phyloP scores from a whole-genome alignment of 2,113 vertebrate genomes.

The Ptychochromis oligacanthus region DNA sequence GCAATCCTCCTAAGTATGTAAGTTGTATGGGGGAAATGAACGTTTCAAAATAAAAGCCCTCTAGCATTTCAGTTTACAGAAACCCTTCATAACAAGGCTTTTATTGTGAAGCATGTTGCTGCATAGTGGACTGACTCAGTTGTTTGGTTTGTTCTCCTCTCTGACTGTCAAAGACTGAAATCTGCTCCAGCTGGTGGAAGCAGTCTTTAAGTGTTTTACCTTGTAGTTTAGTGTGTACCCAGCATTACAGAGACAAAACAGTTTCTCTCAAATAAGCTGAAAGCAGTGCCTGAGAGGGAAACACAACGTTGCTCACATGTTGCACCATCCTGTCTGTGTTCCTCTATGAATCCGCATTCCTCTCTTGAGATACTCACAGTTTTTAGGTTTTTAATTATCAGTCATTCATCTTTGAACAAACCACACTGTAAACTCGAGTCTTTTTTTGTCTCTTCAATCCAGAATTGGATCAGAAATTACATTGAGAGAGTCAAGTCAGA shows the following conservation, averaged over 20 bases:
- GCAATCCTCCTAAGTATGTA: not conserved
- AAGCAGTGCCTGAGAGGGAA: not conserved
- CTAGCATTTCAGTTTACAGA: not conserved
- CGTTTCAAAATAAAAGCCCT: not conserved
- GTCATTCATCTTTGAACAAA: not conserved
- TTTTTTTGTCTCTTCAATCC: not conserved
- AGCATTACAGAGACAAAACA: not conserved
- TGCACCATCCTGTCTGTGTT: not conserved
- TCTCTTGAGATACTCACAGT: not conserved
- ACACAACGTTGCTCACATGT: not conserved
- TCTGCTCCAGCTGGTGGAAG: not conserved
- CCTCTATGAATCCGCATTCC: not conserved
- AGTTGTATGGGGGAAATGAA: not conserved
- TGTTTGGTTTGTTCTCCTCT: not conserved
- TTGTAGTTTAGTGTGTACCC: not conserved
- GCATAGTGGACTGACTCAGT: not conserved
- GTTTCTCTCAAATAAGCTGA: not conserved
- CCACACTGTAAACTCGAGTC: not conserved
- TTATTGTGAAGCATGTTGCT: not conserved
- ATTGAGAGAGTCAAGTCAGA: not conserved
- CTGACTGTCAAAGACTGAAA: not conserved
- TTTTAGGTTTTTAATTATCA: not conserved
- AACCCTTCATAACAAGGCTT: not conserved
- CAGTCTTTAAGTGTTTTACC: not conserved
- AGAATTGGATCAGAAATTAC: not conserved